Conservation (phyloP, 2,113 vertebrate genomes). For the Chinchilla lanigera region DNA sequence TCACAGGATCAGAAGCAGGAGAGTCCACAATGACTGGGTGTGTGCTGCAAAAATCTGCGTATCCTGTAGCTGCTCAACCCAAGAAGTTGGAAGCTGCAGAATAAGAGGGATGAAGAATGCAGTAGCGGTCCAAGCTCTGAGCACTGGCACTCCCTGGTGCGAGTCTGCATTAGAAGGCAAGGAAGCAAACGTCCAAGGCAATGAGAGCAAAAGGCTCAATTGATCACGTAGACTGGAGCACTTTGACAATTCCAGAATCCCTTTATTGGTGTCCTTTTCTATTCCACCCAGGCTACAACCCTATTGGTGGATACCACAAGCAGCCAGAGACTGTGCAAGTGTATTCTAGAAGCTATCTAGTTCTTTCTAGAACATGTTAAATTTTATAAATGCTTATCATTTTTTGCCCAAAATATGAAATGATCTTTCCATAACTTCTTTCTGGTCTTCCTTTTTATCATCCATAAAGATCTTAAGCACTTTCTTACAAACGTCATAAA, state of each 20-base stretch:
- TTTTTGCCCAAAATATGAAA: background rate
- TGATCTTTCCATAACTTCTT: background rate
- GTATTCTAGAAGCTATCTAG: background rate
- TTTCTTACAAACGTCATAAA: conserved; percentile 16
- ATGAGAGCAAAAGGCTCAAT: background rate
- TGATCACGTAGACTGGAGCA: background rate
- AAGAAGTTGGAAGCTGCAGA: background rate
- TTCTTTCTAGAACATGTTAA: background rate
- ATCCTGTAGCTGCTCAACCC: background rate
- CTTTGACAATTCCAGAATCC: background rate
- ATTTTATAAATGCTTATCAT: background rate
- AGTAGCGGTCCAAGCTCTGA: background rate
- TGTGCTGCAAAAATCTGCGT: background rate
- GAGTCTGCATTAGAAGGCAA: background rate
- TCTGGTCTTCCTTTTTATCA: background rate
- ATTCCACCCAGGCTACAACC: background rate
- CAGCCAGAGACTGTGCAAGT: background rate
- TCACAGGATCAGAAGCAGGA: background rate
- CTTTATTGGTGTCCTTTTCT: background rate
- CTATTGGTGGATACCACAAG: background rate
- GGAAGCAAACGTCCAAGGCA: background rate
- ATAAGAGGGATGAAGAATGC: background rate
- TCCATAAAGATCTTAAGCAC: background rate
- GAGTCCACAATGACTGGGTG: background rate
- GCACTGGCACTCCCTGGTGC: background rate